These are phyloP conservation scores for Beris chalybata DNA, from an alignment of 2,888 invertebrate genomes.

Conservation along the genomic window DNA sequence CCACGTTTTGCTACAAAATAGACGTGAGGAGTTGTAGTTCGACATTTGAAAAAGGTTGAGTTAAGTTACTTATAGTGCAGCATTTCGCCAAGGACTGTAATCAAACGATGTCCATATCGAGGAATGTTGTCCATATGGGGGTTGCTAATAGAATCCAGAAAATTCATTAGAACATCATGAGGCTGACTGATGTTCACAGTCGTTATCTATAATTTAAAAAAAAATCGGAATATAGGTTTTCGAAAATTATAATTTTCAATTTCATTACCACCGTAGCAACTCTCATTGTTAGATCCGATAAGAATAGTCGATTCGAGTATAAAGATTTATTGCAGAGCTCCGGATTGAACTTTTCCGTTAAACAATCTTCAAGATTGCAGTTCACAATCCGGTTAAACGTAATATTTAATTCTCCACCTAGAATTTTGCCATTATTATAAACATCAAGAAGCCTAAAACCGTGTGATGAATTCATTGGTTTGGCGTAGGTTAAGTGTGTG, in stretches of 20 bases:
- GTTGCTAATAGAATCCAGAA: conserved; percentile 43
- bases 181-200: conserved; percentile 34
- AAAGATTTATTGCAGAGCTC: conserved; percentile 42
- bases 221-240: not conserved
- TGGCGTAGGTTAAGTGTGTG: conserved; percentile 47
- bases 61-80: conserved; percentile 47
- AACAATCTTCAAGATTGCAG: conserved; percentile 28
- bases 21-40: not conserved
- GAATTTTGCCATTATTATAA: conserved; percentile 50
- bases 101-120: conserved; percentile 45
- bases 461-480: conserved; percentile 36
- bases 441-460: conserved; percentile 46
- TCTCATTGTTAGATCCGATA: conserved; percentile 48
- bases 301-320: conserved; percentile 46
- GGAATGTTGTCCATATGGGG: conserved; percentile 45
- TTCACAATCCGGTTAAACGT: conserved; percentile 44
- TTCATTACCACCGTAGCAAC: conserved; percentile 47
- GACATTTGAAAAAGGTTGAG: no score
- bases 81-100: conserved; percentile 44
- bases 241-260: not conserved
- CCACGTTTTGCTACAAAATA: conserved; percentile 15
- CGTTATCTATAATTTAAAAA: conserved; percentile 8
- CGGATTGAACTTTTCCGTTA: conserved; percentile 5
- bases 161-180: conserved; percentile 40
- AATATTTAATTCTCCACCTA: conserved; percentile 51